These are phyloP conservation scores for Tapera naevia DNA, from an alignment of 2,797 vertebrate species.

Conservation along the genomic window DNA sequence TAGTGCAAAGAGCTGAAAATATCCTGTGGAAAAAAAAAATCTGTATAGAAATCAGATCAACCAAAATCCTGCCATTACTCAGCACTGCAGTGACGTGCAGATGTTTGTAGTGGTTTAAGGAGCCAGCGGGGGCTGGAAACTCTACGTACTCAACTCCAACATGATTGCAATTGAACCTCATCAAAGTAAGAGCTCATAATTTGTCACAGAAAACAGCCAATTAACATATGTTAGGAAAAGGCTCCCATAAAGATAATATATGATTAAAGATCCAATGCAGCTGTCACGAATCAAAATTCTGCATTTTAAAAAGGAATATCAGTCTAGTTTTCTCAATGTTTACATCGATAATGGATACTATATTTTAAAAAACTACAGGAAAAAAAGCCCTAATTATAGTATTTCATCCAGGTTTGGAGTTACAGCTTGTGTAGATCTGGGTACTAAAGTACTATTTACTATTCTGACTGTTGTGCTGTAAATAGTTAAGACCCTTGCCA, in stretches of 20 bases:
- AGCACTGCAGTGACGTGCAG: slow-evolving; percentile 85
- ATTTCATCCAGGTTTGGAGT: slow-evolving; percentile 71
- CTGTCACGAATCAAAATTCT: slow-evolving; percentile 92
- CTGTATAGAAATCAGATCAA: slow-evolving; percentile 79
- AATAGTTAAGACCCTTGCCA: slow-evolving; percentile 77
- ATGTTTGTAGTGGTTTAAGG: slow-evolving; percentile 91
- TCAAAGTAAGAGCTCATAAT: slow-evolving; percentile 97
- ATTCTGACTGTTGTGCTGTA: slow-evolving; percentile 57
- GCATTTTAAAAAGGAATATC: slow-evolving; percentile 88
- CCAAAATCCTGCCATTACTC: slow-evolving; percentile 91
- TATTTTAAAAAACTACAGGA: slow-evolving; percentile 25
- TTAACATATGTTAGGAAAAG: slow-evolving; percentile 97
- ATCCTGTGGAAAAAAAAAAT: slow-evolving; percentile 73
- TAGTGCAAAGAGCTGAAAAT: slow-evolving; percentile 79
- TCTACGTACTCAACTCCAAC: slow-evolving; percentile 86
- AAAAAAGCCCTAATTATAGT: slow-evolving; percentile 47
- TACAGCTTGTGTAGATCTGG: slow-evolving; percentile 63
- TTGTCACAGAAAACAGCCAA: slow-evolving; percentile 99
- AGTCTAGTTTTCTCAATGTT: slow-evolving; percentile 76
- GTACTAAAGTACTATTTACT: slow-evolving; percentile 65
- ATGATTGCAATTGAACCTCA: slow-evolving; percentile 96
- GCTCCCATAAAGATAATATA: slow-evolving; percentile 91
- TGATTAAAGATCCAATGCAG: slow-evolving; percentile 94
- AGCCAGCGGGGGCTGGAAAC: slow-evolving; percentile 88
- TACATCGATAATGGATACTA: slow-evolving; percentile 83